Evolutionary conservation across 2,113 vertebrate genomes (phyloP).

Genomic region (Pygoscelis adeliae): DNA sequence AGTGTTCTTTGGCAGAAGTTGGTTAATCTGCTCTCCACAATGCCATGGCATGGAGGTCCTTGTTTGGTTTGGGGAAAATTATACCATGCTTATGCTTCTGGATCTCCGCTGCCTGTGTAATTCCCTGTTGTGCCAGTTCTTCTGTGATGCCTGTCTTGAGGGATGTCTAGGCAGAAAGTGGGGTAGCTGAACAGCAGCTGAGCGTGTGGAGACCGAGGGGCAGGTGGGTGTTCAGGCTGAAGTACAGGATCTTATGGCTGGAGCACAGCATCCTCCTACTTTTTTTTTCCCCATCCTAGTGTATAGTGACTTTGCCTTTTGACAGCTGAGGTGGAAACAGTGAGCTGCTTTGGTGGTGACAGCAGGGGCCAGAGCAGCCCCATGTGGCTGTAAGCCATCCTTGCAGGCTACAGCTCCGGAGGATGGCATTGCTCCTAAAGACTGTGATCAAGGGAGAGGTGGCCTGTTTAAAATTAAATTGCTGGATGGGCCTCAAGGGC

Average conservation of each 20-base stretch:
- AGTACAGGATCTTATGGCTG: not conserved
- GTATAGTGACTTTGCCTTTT: not conserved
- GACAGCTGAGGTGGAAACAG: not conserved
- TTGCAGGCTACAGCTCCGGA: rapidly evolving
- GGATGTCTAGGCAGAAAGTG: not conserved
- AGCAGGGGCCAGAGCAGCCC: not conserved
- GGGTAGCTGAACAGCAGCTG: not conserved
- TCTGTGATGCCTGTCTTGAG: not conserved
- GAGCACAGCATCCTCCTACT: not conserved
- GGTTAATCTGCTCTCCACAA: not conserved
- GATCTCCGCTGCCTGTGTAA: not conserved
- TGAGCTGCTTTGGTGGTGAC: not conserved
- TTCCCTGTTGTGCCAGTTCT: not conserved
- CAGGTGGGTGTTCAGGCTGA: not conserved
- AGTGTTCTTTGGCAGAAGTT: not conserved
- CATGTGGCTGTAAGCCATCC: not conserved
- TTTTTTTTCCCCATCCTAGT: not conserved
- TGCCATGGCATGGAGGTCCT: not conserved
- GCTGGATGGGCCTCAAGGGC: not conserved
- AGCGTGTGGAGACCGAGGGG: not conserved
- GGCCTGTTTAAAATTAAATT: not conserved
- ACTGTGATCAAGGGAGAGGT: not conserved
- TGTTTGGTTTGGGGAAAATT: not conserved
- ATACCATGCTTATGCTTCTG: not conserved
- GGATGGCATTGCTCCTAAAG: not conserved